Evolutionary conservation across 2,888 invertebrate species (phyloP).

Genomic region (Stictocephala bisonia): DNA sequence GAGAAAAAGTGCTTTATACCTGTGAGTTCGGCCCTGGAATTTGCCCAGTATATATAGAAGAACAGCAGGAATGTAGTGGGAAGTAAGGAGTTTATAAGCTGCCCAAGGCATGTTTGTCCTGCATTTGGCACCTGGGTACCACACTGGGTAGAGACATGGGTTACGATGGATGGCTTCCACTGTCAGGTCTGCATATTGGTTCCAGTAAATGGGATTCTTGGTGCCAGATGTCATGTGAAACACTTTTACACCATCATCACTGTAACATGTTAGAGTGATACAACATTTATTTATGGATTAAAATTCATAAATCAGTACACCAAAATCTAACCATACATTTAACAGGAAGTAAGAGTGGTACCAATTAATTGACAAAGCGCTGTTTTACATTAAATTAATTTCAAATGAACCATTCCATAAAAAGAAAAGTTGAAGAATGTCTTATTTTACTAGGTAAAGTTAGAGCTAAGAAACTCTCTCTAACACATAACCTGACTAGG

Average conservation of each 20-base stretch:
- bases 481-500: too few species aligned
- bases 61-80: conserved; percentile 59
- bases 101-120: conserved; percentile 64
- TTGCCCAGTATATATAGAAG: conserved; percentile 51
- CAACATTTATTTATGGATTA: too few species aligned
- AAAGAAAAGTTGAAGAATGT: too few species aligned
- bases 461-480: too few species aligned
- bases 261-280: too few species aligned
- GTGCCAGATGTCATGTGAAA: conserved; percentile 73
- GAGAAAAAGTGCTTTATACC: conserved; percentile 47
- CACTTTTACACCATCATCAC: conserved; percentile 63
- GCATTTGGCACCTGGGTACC: conserved; percentile 64
- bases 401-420: too few species aligned
- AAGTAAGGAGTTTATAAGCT: conserved; percentile 58
- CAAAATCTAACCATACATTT: too few species aligned
- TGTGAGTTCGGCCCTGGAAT: conserved; percentile 37
- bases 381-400: too few species aligned
- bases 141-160: conserved; percentile 67
- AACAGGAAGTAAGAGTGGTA: too few species aligned
- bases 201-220: conserved; percentile 71
- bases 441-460: too few species aligned
- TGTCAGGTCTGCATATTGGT: conserved; percentile 64
- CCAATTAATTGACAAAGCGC: too few species aligned
- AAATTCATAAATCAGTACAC: too few species aligned
- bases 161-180: conserved; percentile 65